These are phyloP conservation scores for Hippopotamyrus pictus DNA, from an alignment of 2,797 vertebrate genomes.

Conservation along the genomic window DNA sequence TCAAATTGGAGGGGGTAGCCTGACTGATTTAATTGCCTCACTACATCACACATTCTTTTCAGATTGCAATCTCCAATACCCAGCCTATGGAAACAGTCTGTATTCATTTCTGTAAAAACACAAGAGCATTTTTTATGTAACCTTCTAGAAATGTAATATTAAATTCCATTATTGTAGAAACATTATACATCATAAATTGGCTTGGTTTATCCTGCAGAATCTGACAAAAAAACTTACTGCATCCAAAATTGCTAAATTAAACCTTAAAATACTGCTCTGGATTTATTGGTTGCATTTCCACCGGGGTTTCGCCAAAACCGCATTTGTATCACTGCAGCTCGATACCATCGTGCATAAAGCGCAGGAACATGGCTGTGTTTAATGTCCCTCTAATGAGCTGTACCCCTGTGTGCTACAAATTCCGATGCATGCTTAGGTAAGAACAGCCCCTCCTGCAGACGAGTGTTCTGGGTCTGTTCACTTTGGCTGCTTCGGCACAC, in stretches of 20 bases:
- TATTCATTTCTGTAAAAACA: not conserved
- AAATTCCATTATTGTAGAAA: constrained; percentile 1
- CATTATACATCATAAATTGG: constrained; percentile 9
- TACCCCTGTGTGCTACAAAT: constrained; percentile 2
- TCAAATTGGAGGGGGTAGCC: not conserved
- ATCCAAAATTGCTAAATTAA: constrained; percentile 6
- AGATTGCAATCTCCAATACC: not conserved
- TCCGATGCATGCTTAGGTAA: not conserved
- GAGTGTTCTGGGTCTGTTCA: not conserved
- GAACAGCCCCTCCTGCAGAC: not conserved
- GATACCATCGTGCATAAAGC: not conserved
- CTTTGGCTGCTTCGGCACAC: not conserved
- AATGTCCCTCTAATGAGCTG: not conserved
- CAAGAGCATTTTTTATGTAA: not conserved
- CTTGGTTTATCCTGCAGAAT: not conserved
- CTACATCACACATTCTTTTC: not conserved
- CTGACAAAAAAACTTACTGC: not conserved
- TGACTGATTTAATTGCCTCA: not conserved
- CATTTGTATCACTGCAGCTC: not conserved
- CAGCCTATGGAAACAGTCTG: not conserved
- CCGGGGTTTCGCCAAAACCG: not conserved
- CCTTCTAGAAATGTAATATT: not conserved
- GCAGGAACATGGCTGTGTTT: not conserved
- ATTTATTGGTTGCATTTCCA: constrained; percentile 6
- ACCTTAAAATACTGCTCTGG: not conserved